Conservation (phyloP, 2,888 invertebrate species). For the Aleiodes alternator region DNA sequence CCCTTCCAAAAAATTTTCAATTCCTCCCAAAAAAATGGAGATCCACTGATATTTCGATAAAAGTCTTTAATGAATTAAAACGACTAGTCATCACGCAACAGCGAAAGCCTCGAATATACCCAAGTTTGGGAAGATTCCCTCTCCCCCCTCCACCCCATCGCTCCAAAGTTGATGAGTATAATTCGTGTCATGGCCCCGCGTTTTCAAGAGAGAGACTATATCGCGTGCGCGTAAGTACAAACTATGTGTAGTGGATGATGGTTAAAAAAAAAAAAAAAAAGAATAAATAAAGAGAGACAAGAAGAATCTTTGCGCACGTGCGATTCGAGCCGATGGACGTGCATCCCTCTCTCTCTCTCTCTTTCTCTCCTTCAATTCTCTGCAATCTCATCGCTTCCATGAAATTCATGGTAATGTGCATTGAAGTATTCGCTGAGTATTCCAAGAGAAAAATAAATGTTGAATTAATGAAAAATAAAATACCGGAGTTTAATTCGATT, state of each 20-base stretch:
- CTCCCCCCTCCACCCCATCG: not conserved
- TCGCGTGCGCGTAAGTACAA: slow-evolving; percentile 38
- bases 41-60: not conserved
- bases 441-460: slow-evolving; percentile 16
- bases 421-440: slow-evolving; percentile 29
- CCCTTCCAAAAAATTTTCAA: not conserved
- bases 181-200: slow-evolving; percentile 68
- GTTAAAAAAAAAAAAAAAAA: not conserved
- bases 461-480: slow-evolving; percentile 23
- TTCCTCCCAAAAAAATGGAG: not conserved
- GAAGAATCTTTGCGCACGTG: slow-evolving; percentile 39
- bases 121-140: slow-evolving; percentile 70
- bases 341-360: not conserved
- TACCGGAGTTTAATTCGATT: slow-evolving; percentile 28
- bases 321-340: slow-evolving; percentile 33
- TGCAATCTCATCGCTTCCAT: slow-evolving; percentile 5
- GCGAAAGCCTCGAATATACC: slow-evolving; percentile 70
- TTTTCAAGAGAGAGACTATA: slow-evolving; percentile 27
- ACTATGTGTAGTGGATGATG: slow-evolving; percentile 38
- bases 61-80: slow-evolving; percentile 23
- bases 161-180: slow-evolving; percentile 43
- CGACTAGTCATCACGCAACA: slow-evolving; percentile 57
- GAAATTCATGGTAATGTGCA: slow-evolving; percentile 31
- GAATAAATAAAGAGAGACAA: slow-evolving; percentile 34
- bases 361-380: not conserved